Evolutionary conservation across 2,797 vertebrate species (phyloP).

Genomic region (Sebastes iracundus): DNA sequence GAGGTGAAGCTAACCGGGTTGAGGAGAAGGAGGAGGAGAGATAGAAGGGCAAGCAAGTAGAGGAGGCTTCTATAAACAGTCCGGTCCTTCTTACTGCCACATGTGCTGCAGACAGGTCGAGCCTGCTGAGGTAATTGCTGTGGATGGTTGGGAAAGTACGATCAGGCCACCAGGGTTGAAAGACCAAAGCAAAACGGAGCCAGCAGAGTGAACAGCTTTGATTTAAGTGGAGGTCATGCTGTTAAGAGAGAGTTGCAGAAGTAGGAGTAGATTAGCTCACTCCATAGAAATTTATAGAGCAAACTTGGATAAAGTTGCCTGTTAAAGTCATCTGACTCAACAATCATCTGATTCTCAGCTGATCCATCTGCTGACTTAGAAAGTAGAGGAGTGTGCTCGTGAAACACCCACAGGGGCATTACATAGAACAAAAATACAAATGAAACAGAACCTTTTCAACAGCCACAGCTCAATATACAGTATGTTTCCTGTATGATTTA

Average conservation of each 20-base stretch:
- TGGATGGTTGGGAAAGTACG: not conserved
- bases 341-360: conserved; percentile 79
- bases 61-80: conserved; percentile 55
- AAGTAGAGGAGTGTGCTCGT: conserved; percentile 33
- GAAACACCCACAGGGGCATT: conserved; percentile 45
- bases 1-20: conserved; percentile 60
- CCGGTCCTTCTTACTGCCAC: conserved; percentile 1
- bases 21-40: conserved; percentile 17
- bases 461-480: not conserved
- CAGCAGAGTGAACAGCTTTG: conserved; percentile 9
- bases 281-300: conserved; percentile 14
- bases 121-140: conserved; percentile 1
- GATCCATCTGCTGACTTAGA: conserved; percentile 72
- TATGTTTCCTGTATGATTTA: not conserved
- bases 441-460: not conserved
- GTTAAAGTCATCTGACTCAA: conserved; percentile 74
- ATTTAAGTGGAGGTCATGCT: conserved; percentile 22
- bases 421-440: conserved; percentile 13
- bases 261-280: conserved; percentile 19
- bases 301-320: conserved; percentile 43
- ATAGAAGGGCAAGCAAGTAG: conserved; percentile 32
- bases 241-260: not conserved
- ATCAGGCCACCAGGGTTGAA: conserved; percentile 7
- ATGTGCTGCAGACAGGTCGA: conserved; percentile 17
- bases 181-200: conserved; percentile 21